Conservation (phyloP, 2,888 invertebrate genomes). For the Temnothorax ravouxi region DNA sequence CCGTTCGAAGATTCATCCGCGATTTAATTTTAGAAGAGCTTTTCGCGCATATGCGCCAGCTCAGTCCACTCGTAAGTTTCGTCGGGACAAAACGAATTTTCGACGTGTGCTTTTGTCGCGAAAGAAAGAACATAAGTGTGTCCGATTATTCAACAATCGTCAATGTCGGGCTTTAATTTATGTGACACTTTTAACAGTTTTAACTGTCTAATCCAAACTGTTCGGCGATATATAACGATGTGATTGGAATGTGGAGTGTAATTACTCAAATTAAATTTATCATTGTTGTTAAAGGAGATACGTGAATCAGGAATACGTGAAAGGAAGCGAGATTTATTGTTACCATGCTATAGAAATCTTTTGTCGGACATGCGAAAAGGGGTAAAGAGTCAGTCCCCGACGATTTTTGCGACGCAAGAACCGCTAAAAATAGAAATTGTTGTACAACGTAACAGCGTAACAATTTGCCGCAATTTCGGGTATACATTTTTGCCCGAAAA, state of each 20-base stretch:
- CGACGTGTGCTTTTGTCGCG: constrained; percentile 9
- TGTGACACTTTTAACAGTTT: background rate
- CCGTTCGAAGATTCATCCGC: constrained; percentile 66
- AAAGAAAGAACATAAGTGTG: background rate
- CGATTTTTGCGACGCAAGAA: constrained; percentile 9
- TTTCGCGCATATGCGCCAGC: constrained; percentile 66
- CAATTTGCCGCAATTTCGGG: background rate
- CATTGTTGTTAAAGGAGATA: background rate
- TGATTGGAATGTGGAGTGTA: background rate
- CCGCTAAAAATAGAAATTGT: constrained; percentile 31
- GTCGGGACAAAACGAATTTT: constrained; percentile 56
- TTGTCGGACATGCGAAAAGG: background rate
- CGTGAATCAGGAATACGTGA: background rate
- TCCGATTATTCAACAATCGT: background rate
- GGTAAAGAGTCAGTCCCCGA: constrained; percentile 7
- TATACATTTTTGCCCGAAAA: background rate
- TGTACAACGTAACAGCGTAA: constrained; percentile 1
- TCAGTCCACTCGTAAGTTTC: constrained; percentile 68
- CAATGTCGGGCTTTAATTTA: background rate
- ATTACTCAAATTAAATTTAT: constrained; percentile 17
- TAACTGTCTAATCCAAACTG: background rate
- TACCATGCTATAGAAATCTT: background rate
- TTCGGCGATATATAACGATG: background rate
- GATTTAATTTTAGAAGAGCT: constrained; percentile 83
- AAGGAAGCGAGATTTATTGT: constrained; percentile 5